Conservation (phyloP, 53 echinoderm and acorn worm genomes). For the Echinarachnius parma region DNA sequence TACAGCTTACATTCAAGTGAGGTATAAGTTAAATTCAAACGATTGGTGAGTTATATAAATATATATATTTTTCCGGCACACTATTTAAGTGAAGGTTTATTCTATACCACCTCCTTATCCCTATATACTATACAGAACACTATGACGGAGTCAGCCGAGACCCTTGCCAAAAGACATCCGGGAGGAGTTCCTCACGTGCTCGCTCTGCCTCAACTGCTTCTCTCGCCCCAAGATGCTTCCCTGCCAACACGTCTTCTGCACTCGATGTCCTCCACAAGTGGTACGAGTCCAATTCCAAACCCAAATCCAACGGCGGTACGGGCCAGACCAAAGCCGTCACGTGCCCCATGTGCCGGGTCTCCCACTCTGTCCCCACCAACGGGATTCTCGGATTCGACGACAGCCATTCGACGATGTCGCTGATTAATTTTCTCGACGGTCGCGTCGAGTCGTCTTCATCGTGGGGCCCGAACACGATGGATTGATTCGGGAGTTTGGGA, state of each 20-base stretch:
- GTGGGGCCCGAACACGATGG: slow-evolving; percentile 54
- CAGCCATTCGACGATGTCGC: slow-evolving; percentile 57
- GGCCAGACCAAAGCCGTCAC: slow-evolving; percentile 52
- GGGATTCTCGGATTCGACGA: slow-evolving; percentile 67
- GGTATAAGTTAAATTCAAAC: no score
- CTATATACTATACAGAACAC: slow-evolving; percentile 2
- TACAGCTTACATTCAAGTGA: no score
- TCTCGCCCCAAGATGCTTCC: slow-evolving; percentile 74
- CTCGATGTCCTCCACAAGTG: slow-evolving; percentile 77
- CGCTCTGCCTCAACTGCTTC: slow-evolving; percentile 73
- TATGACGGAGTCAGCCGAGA: slow-evolving; percentile 46
- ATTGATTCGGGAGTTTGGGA: slow-evolving; percentile 72
- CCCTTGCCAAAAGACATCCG: slow-evolving; percentile 66
- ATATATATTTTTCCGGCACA: no score
- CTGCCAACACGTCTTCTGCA: slow-evolving; percentile 87
- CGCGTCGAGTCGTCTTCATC: slow-evolving; percentile 60
- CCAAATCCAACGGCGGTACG: slow-evolving; percentile 30
- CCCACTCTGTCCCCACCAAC: slow-evolving; percentile 50
- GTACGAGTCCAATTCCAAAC: slow-evolving; percentile 63
- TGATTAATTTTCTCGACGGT: slow-evolving; percentile 73
- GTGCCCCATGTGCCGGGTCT: slow-evolving; percentile 74
- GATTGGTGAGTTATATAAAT: no score
- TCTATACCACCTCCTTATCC: not conserved
- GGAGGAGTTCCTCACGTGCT: slow-evolving; percentile 75
- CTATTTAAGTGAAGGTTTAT: no score